phyloP scores from a whole-genome alignment of 2,113 vertebrate genomes.

The Coptodon bakossiorum region DNA sequence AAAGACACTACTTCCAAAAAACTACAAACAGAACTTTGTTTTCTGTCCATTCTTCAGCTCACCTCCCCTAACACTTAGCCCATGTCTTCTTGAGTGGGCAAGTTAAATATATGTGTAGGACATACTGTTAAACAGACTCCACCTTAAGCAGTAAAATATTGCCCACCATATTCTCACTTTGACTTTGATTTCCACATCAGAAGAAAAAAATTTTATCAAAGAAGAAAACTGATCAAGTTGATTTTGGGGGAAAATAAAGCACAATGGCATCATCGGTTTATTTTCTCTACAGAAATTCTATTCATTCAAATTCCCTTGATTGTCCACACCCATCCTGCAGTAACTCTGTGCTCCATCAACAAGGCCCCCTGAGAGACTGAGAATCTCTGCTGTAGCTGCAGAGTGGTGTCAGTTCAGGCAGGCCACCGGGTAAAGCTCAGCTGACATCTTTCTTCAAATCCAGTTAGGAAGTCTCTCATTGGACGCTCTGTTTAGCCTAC shows the following conservation, averaged over 20 bases:
- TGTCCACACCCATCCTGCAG: neutral
- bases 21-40: neutral
- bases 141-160: neutral
- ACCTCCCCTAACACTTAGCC: neutral
- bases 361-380: neutral
- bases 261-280: neutral
- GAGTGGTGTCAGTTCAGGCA: neutral
- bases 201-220: accelerated
- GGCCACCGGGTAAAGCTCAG: neutral
- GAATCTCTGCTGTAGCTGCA: neutral
- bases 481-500: neutral
- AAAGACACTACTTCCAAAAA: neutral
- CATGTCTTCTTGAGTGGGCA: neutral
- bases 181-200: neutral
- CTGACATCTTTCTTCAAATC: neutral
- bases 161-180: neutral
- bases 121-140: neutral
- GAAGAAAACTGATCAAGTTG: neutral
- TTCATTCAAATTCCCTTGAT: neutral
- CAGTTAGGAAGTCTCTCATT: neutral
- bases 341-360: neutral
- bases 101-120: neutral
- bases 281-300: neutral
- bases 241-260: neutral
- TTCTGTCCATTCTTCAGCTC: neutral